These are phyloP conservation scores for Callorhinus ursinus DNA, from an alignment of 2,113 vertebrate genomes.

Conservation along the genomic window DNA sequence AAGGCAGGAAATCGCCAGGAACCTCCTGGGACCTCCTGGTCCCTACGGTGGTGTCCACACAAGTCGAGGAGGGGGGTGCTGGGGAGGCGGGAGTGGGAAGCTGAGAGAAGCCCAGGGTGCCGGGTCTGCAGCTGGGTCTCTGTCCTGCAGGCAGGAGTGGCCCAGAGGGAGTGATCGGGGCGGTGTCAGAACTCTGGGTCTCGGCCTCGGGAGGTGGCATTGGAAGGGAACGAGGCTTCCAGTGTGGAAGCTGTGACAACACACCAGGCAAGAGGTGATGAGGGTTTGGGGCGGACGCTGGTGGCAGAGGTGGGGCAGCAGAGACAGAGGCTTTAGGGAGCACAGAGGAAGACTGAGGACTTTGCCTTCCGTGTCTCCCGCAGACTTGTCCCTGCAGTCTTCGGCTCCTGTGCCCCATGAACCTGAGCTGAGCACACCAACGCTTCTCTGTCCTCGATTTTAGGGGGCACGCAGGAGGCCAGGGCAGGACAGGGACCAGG, in stretches of 20 bases:
- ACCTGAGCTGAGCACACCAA: not conserved
- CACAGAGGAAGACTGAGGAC: not conserved
- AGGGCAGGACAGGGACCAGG: too few species aligned
- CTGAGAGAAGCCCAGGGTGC: rapidly evolving
- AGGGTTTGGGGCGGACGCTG: not conserved
- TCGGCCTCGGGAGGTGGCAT: not conserved
- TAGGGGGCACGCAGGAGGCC: not conserved
- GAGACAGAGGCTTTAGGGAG: not conserved
- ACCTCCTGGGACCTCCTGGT: not conserved
- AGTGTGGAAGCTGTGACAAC: not conserved
- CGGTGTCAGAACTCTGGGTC: not conserved
- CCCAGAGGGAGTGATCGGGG: rapidly evolving
- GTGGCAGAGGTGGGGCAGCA: rapidly evolving
- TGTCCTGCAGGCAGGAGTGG: not conserved
- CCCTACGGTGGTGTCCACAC: not conserved
- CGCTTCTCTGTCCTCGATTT: not conserved
- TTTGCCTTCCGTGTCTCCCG: rapidly evolving
- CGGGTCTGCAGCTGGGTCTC: rapidly evolving
- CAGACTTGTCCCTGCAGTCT: too few species aligned
- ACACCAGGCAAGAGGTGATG: not conserved
- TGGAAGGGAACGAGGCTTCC: not conserved
- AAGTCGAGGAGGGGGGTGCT: not conserved
- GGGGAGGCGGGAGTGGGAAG: too few species aligned
- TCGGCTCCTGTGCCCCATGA: not conserved
- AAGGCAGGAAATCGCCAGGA: not conserved